Conservation (phyloP, 2,797 vertebrate species). For the Hydrolagus colliei region DNA sequence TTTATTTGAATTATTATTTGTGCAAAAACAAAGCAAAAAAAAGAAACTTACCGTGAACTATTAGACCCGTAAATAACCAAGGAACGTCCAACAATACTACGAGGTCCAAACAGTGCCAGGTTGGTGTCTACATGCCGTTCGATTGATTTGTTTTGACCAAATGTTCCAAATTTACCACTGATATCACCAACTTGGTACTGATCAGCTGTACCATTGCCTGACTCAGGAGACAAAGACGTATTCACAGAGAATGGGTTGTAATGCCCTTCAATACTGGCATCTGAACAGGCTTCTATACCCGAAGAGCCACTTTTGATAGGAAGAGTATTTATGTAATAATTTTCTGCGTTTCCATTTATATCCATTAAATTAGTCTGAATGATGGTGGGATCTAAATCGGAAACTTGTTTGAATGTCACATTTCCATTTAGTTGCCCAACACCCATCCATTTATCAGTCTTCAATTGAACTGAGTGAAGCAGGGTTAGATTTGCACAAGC, state of each 20-base stretch:
- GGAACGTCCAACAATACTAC: slow-evolving; percentile 60
- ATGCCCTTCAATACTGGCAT: slow-evolving; percentile 54
- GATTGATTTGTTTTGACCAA: slow-evolving; percentile 41
- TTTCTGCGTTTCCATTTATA: slow-evolving; percentile 47
- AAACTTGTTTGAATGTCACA: slow-evolving; percentile 49
- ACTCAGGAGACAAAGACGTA: slow-evolving; percentile 44
- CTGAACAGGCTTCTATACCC: slow-evolving; percentile 52
- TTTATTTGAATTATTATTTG: too few relatives aligned
- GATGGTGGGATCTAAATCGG: slow-evolving; percentile 53
- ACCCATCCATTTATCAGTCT: slow-evolving; percentile 51
- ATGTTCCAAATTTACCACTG: slow-evolving; percentile 63
- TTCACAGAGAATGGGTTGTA: slow-evolving; percentile 61
- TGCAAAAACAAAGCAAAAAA: too few relatives aligned
- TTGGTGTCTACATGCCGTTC: slow-evolving; percentile 48
- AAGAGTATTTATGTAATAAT: slow-evolving; percentile 63
- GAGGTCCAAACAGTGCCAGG: slow-evolving; percentile 56
- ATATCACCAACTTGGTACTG: slow-evolving; percentile 71
- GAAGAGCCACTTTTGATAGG: slow-evolving; percentile 45
- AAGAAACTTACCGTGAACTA: slow-evolving; percentile 56
- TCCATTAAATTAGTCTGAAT: slow-evolving; percentile 50
- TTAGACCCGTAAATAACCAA: slow-evolving; percentile 61
- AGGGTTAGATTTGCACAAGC: slow-evolving; percentile 67
- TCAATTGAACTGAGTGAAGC: slow-evolving; percentile 44
- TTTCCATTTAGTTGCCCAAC: slow-evolving; percentile 42
- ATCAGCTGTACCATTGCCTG: slow-evolving; percentile 59